Base-by-base conservation (phyloP, 2,113 vertebrate species). In the Platysternon megacephalum region DNA sequence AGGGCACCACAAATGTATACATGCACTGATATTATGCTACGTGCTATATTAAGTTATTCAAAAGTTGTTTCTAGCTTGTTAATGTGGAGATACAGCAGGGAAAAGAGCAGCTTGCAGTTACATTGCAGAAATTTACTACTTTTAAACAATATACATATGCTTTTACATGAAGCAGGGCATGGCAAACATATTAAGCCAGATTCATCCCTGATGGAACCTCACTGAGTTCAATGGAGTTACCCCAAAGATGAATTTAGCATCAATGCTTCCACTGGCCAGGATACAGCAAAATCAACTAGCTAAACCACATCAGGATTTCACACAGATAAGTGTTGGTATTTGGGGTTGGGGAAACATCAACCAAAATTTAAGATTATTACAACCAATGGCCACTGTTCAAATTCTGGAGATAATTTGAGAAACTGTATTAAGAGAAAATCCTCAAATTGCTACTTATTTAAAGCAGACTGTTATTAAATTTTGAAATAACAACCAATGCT, bases 361-460 rank as follows among this genome's bases (percentile, higher is more conserved):
- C 28, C 49, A 85, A 1, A 51, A 80, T 29, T 21, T 51, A 78
- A 89, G 91, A 85, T 51, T 82, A 79, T 5, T 81, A 22, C 9
- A 86, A 51, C 85, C 91, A 86, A 65, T 46, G 44, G 11, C 51
- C 0, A 84, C 65, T 19, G 24, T 94, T 93, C 51, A 56, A 95
- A 81, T 19, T 42, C 8, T 35, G 46, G 58, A 79, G 94, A 89
- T 74, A 72, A 61, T 82, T 84, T 79, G 21, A 93, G 46, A 91
- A 95, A 88, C n/a, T 86, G 24, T 6, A 85, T 2, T 48, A 79
- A 89, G n/a, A 89, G 68, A 46, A 91, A 90, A 4, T 13, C 21
- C 65, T 87, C 48, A 83, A 44, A 46, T 51, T 87, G 55, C 39
- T 87, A 72, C 87, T 94, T 86, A 5, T 90, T 97, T 72, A 82